Evolutionary conservation across 2,113 vertebrate species (phyloP), one percentile per base, ranked within the genome.

Genomic region (Calonectris borealis): DNA sequence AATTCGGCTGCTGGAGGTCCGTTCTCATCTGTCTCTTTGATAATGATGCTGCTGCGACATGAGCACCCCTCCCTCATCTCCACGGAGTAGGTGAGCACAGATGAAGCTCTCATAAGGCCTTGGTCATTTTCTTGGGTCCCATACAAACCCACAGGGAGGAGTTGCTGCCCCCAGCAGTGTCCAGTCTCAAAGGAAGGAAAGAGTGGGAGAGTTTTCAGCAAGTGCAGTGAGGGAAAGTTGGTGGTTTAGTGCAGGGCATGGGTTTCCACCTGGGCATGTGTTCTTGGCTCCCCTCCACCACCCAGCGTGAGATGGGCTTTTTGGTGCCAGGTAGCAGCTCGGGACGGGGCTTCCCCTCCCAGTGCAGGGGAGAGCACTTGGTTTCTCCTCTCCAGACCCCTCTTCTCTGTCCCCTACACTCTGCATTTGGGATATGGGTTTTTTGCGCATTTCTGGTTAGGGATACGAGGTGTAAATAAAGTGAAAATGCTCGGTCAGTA

Each of bases 201-300:
- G 32, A 68, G 9, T 7, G 6, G 10, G 32, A 75, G 48, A 64
- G 48, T 70, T 87, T 70, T 66, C 70, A 77, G 19, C 16, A 65
- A 26, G 31, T 0, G 0, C 0, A 0, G 13, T 22, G 24, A 78
- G 16, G 49, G 12, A 61, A 85, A 48, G 11, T 49, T 58, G 34
- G 9, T 78, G 31, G 13, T 91, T 49, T 40, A 90, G 46, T 31
- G 38, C 51, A 78, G 60, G 21, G 5, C 19, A 19, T 0, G 2
- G 25, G 9, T 46, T 81, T 89, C 58, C 31, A 26, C 21, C 31
- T n/a, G 54, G n/a, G 12, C 24, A 52, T 8, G 6, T 16, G 58
- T 65, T 87, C 26, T 48, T 38, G 21, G 31, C 36, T 84, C 29
- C 42, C 10, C 34, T 83, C 29, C 34, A 36, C 13, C 16, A 72